Evolutionary conservation across 1,140 invertebrate genomes (phyloP), one percentile per base, ranked within the genome.

Genomic region (Aphelinus atriplicis): DNA sequence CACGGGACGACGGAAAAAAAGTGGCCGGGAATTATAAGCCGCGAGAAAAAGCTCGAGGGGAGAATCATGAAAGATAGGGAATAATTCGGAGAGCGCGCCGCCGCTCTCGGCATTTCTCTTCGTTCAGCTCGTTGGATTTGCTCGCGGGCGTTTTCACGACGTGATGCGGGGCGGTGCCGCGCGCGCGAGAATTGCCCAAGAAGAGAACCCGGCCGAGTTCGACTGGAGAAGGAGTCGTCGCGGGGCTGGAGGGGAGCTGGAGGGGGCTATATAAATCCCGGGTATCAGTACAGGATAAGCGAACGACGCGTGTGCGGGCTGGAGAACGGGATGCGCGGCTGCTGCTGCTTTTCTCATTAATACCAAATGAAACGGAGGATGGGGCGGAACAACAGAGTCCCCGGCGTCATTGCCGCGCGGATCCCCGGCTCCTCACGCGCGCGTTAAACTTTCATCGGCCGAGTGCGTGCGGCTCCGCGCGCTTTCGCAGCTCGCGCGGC

Each of bases 361-460:
- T 71, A 76, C 48, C 61, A 42, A 74, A 74, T 74, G 72, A 58
- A 60, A 46, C 60, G 64, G 61, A 53, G 63, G 62, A 50, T 65
- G 62, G 62, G 62, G 71, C 46, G 63, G 62, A 73, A 58, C 53
- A 57, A 45, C 47, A 66, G 62, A 58, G 62, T 1, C 62, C 2
- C 43, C 62, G 45, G 45, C 62, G 62, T 63, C 62, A 48, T 48
- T 63, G n/a, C 6, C 7, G 43, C 2, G 46, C 3, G 46, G 43
- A 45, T 1, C 6, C 9, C 6, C 61, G 26, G 47, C 62, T 10
- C 10, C 61, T 48, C 5, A 10, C 46, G 43, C 62, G 62, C n/a
- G 62, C 47, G 62, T 48, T 63, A 63, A 63, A 63, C 45, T 63
- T 63, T 63, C 62, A 63, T 63, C 46, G 43, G 62, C 43, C 62